phyloP scores from a whole-genome alignment of 2,797 vertebrate genomes.

The Capromys pilorides region DNA sequence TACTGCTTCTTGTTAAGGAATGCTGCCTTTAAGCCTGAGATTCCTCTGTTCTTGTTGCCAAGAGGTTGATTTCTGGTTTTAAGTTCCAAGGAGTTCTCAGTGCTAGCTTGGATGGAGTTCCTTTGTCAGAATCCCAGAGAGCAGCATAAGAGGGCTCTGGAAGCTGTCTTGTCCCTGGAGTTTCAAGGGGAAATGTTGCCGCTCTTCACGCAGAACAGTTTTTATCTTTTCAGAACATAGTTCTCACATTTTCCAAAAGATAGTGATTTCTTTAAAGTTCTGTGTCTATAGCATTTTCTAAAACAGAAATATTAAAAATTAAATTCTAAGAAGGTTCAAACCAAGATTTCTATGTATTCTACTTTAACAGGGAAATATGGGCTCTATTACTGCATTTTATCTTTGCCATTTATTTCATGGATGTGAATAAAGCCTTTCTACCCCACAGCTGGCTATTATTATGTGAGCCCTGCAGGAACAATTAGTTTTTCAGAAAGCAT shows the following conservation, averaged over 20 bases:
- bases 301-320: slow-evolving; percentile 68
- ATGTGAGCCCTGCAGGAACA: slow-evolving; percentile 31
- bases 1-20: neutral
- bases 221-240: slow-evolving; percentile 63
- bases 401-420: slow-evolving; percentile 58
- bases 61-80: neutral
- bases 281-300: slow-evolving; percentile 52
- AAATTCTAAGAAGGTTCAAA: slow-evolving; percentile 57
- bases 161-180: slow-evolving; percentile 7
- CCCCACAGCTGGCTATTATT: slow-evolving; percentile 29
- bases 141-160: neutral
- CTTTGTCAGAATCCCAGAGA: slow-evolving; percentile 6
- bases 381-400: slow-evolving; percentile 7
- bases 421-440: slow-evolving; percentile 50
- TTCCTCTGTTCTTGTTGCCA: neutral
- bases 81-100: slow-evolving; percentile 18
- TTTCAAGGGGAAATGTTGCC: slow-evolving; percentile 44
- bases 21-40: slow-evolving; percentile 14
- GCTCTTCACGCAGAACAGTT: neutral
- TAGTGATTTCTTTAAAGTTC: slow-evolving; percentile 67
- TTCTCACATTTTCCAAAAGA: slow-evolving; percentile 61
- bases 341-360: neutral
- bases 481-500: slow-evolving; percentile 56
- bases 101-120: neutral
- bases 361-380: neutral